phyloP scores from a whole-genome alignment of 2,113 vertebrate species.

The Paramormyrops kingsleyae region DNA sequence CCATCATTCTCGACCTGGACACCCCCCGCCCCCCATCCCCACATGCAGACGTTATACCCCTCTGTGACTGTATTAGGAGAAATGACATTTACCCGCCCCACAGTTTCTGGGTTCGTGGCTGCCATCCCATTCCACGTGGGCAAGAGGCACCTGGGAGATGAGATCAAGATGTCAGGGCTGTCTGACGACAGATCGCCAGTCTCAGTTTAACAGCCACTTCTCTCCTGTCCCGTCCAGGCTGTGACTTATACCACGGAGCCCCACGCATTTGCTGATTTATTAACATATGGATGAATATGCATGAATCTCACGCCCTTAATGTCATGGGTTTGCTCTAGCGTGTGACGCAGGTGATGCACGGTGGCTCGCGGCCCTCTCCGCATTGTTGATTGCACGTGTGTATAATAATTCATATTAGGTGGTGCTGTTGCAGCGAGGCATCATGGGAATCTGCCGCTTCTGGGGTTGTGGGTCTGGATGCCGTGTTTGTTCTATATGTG shows the following conservation, averaged over 20 bases:
- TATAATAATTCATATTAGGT: neutral
- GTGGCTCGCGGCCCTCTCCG: neutral
- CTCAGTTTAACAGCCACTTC: neutral
- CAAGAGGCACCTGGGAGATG: neutral
- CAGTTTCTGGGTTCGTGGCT: neutral
- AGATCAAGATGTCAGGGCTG: neutral
- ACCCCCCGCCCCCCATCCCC: neutral
- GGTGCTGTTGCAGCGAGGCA: neutral
- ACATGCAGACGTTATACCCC: neutral
- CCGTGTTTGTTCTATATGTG: neutral
- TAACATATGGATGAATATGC: neutral
- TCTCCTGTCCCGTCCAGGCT: neutral
- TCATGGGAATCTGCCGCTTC: neutral
- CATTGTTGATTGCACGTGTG: neutral
- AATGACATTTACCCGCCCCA: neutral
- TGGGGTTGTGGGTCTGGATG: neutral
- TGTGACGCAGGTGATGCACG: neutral
- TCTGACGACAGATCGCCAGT: neutral
- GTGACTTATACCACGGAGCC: neutral
- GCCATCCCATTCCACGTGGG: neutral
- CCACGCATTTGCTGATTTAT: neutral
- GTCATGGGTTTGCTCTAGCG: neutral
- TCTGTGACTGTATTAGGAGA: constrained; percentile 16
- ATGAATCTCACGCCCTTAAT: neutral
- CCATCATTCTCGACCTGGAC: neutral